A percentile compares a stretch with the other conserved stretches of the same genome.
Conservation (phyloP, 1,140 invertebrate species). For the Gryllus bimaculatus region DNA sequence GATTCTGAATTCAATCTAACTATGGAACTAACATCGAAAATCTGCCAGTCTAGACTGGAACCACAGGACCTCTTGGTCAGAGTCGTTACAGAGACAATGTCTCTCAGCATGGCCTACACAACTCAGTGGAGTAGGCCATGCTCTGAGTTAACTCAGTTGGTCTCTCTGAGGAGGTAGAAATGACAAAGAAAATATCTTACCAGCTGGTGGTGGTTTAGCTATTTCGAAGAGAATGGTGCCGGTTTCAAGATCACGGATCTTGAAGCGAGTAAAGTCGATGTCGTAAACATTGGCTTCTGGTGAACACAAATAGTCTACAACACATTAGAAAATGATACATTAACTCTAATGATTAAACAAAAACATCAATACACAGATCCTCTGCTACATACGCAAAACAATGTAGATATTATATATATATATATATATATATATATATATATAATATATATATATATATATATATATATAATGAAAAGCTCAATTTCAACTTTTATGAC, state of each 20-base stretch:
- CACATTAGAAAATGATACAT: slow-evolving; percentile 19
- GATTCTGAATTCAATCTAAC: too few relatives aligned
- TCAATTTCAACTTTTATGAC: too few relatives aligned
- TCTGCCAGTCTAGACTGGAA: too few relatives aligned
- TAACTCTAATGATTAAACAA: slow-evolving; percentile 7
- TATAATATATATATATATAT: too few relatives aligned
- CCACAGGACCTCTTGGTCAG: too few relatives aligned
- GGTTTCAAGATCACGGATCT: slow-evolving; percentile 91
- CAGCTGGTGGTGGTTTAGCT: slow-evolving; percentile 62
- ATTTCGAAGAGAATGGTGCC: slow-evolving; percentile 94
- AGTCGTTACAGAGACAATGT: too few relatives aligned
- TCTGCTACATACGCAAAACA: slow-evolving; percentile 14
- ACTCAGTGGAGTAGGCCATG: too few relatives aligned
- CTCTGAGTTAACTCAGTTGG: too few relatives aligned
- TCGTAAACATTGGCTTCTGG: slow-evolving; percentile 94
- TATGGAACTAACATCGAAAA: too few relatives aligned
- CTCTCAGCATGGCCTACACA: too few relatives aligned
- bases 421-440: too few relatives aligned
- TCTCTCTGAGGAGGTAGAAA: too few relatives aligned
- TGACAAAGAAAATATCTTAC: neutral
- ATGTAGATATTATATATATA: slow-evolving; percentile 5
- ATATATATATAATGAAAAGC: neutral
- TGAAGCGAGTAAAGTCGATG: slow-evolving; percentile 96
- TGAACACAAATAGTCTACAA: slow-evolving; percentile 79
- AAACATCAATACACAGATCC: neutral